Evolutionary conservation across 2,888 invertebrate genomes (phyloP), one percentile per base, ranked within the genome.

Genomic region (Yponomeuta malinellus): DNA sequence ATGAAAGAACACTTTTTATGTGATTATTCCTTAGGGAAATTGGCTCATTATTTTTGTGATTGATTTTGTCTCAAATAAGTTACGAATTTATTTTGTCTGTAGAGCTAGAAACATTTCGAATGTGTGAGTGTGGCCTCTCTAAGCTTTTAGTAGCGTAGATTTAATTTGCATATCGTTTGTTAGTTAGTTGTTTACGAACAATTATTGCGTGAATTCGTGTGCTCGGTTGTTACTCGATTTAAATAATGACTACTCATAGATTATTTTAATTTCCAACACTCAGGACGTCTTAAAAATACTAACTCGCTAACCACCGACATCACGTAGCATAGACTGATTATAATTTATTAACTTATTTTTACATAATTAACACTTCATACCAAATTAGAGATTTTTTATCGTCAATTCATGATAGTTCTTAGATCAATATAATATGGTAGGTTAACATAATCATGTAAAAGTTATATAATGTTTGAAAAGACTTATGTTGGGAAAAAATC

Each of bases 321-420:
- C 78, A 79, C 76, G 75, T 87, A 84, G 83, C 52, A 76, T 86
- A 88, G 90, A 89, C 89, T 90, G 89, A 82, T 75, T 73, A 80
- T 87, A 83, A 88, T 86, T 87, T 89, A 88, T 88, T 86, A 75
- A 80, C 74, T 77, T 80, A 81, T 69, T 52, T 52, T 69, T 52
- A 52, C 59, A 0, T 75, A 72, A 70, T 69, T 10, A 88, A 88
- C 86, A 84, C 83, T 80, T 78, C 79, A 86, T 89, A 90, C 90
- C 90, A 90, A 90, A 90, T 85, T 81, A 77, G 79, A 82, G 69
- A 72, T 74, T 74, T 23, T 43, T 59, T 52, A 69, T 69, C 9
- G 33, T 6, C 10, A 67, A 15, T 23, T 67, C 37, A 65, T 33
- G 12, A 59, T 65, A 65, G 31, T 65, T 65, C 12, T 31, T 65